Evolutionary conservation across 2,113 vertebrate genomes (phyloP), one percentile per base, ranked within the genome.

Genomic region (Telmatochromis bifrenatus): DNA sequence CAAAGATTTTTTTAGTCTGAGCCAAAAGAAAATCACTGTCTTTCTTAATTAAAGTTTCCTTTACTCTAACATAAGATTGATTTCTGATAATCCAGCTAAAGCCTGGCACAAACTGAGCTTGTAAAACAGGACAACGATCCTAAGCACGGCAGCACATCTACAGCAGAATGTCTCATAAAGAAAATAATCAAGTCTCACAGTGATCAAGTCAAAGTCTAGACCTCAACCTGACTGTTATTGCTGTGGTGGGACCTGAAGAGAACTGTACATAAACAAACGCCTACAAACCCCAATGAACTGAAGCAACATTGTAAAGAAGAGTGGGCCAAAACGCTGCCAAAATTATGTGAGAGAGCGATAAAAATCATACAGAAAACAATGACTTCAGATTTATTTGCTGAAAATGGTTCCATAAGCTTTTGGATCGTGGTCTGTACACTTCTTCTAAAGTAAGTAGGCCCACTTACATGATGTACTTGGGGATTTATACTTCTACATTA

Each of bases 201-300:
- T 47, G 39, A 45, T 45, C 13, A 45, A 73, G 68, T 73, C 68
- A 73, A 73, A 73, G 9, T 73, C 68, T 45, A 73, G 68, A 73
- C 14, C 68, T 17, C 1, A 73, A 17, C 68, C 21, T 45, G 13
- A 73, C 14, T 73, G 21, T 26, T 10, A 45, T 6, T 65, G 37
- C n/a, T 45, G 37, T 45, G 65, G 65, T 73, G 65, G 65, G 21
- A 73, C 39, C 5, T 45, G 13, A 73, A 73, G 21, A 73, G 2
- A 0, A 2, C 21, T 17, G 65, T 45, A 26, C 5, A 45, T 73
- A 73, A 73, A 73, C 39, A 26, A 73, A 73, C 0, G 0, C 19
- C 11, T 42, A 45, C 65, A 45, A 45, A 73, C 33, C 35, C 35
- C 62, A 68, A 68, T 68, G 11, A 68, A 68, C 19, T 39, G 62